Conservation (phyloP, 2,797 vertebrate genomes). For the Octomys mimax region DNA sequence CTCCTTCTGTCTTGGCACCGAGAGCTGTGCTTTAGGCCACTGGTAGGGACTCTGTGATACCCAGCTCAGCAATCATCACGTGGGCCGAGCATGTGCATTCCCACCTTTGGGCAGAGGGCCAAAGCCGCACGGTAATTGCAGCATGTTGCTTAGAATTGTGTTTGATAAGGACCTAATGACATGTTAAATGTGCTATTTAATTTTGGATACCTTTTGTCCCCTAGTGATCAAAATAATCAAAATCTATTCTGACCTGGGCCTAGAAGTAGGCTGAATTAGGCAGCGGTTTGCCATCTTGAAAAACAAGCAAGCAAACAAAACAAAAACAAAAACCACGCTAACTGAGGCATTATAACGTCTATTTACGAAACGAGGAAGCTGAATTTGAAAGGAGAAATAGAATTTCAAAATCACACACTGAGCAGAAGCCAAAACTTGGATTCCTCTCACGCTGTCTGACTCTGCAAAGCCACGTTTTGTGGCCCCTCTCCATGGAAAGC, state of each 20-base stretch:
- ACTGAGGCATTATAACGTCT: background rate
- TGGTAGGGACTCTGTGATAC: conserved; percentile 43
- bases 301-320: background rate
- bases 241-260: background rate
- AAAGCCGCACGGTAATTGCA: conserved; percentile 24
- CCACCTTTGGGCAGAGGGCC: conserved; percentile 42
- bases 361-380: background rate
- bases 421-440: background rate
- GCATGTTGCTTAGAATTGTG: conserved; percentile 27
- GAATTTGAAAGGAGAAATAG: conserved; percentile 24
- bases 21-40: conserved; percentile 44
- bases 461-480: background rate
- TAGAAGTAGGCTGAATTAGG: background rate
- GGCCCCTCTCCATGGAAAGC: background rate
- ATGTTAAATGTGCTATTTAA: conserved; percentile 55
- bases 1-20: background rate
- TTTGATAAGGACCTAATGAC: conserved; percentile 62
- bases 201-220: background rate
- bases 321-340: background rate
- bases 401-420: background rate
- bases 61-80: conserved; percentile 36
- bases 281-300: background rate
- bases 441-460: background rate
- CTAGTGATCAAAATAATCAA: conserved; percentile 50
- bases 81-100: conserved; percentile 59